phyloP scores from a whole-genome alignment of 2,797 vertebrate species.

The Balearica regulorum region DNA sequence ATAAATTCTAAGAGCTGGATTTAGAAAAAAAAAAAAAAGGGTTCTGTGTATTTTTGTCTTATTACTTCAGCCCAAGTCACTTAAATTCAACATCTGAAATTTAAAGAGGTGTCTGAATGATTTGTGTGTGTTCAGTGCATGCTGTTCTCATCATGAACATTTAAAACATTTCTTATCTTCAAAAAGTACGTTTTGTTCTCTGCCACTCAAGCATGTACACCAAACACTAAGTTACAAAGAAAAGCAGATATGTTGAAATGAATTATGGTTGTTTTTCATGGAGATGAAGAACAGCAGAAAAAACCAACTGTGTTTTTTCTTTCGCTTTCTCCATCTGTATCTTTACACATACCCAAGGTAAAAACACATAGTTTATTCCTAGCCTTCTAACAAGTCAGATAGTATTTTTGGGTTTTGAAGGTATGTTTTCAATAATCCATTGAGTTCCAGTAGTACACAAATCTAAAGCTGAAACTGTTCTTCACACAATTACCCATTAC shows the following conservation, averaged over 20 bases:
- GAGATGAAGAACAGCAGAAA: constrained; percentile 7
- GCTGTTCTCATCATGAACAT: constrained; percentile 55
- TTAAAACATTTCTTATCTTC: constrained; percentile 58
- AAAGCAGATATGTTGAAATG: constrained; percentile 21
- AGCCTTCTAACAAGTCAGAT: neutral
- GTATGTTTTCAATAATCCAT: neutral
- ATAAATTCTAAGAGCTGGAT: neutral
- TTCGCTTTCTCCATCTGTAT: neutral
- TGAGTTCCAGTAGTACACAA: neutral
- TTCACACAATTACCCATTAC: neutral
- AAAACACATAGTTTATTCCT: neutral
- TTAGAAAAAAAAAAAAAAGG: neutral
- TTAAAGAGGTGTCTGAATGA: constrained; percentile 4
- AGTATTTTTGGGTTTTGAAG: neutral
- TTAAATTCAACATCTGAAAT: neutral
- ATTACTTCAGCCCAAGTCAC: neutral
- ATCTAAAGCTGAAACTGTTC: neutral
- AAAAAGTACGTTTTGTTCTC: constrained; percentile 66
- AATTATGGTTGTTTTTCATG: constrained; percentile 39
- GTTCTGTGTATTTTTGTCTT: neutral
- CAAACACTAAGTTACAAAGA: constrained; percentile 36
- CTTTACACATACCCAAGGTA: neutral
- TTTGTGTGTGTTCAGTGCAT: constrained; percentile 33
- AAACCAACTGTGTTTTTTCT: neutral
- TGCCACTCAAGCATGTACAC: constrained; percentile 38